Conservation (phyloP, 2,797 vertebrate species). For the Catamblyrhynchus diadema region DNA sequence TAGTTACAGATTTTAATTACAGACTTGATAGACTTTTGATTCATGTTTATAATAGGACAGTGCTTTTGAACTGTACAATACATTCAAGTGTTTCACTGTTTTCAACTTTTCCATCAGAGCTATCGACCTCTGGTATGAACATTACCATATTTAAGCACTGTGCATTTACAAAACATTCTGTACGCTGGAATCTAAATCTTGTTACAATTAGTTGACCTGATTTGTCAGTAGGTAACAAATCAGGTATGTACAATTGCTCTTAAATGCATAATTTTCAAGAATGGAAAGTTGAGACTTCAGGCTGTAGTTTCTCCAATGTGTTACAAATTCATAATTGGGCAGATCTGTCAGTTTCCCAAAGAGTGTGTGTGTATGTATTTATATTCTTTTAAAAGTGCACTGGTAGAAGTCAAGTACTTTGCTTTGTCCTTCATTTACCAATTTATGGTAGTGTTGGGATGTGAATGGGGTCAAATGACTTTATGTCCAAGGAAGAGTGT, state of each 20-base stretch:
- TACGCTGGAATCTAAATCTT: neutral
- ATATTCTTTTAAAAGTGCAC: neutral
- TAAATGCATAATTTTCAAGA: neutral
- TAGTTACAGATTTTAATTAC: neutral
- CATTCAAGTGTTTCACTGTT: neutral
- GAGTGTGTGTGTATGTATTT: neutral
- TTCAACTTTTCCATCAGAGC: neutral
- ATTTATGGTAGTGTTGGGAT: neutral
- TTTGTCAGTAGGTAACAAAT: neutral
- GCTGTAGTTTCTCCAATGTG: neutral
- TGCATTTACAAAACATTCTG: neutral
- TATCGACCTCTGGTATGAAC: neutral
- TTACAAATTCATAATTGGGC: neutral
- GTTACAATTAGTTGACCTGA: neutral
- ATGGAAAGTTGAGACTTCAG: neutral
- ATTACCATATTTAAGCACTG: neutral
- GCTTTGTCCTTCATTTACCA: neutral
- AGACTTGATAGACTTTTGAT: neutral
- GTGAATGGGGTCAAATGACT: neutral
- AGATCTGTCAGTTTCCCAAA: neutral
- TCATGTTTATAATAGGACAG: neutral
- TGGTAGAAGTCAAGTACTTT: neutral
- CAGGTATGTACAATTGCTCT: neutral
- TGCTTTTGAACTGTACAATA: neutral
- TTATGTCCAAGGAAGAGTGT: neutral